Evolutionary conservation across 2,113 vertebrate species (phyloP).

Genomic region (Capra hircus): DNA sequence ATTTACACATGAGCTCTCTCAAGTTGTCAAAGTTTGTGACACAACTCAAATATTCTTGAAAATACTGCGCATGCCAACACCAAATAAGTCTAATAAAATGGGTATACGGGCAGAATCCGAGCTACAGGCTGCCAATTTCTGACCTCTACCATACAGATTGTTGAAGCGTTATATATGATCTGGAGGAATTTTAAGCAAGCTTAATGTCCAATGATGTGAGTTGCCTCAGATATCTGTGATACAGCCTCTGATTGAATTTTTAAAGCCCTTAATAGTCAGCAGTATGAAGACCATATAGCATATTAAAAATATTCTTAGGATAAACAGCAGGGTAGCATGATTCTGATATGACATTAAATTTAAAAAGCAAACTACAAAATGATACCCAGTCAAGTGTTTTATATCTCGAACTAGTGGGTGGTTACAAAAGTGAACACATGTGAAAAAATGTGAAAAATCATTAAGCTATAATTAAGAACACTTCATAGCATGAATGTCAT

Average conservation of each 20-base stretch:
- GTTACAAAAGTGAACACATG: conserved; percentile 21
- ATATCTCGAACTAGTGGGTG: neutral
- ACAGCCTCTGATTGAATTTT: neutral
- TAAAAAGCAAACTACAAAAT: conserved; percentile 29
- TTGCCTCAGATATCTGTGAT: neutral
- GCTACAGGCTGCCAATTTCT: neutral
- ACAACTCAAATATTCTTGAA: neutral
- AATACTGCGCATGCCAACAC: neutral
- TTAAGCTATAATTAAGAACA: neutral
- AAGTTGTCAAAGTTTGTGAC: neutral
- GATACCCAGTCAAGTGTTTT: neutral
- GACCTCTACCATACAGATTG: neutral
- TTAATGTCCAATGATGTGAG: neutral
- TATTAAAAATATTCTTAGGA: conserved; percentile 13
- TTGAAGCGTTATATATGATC: conserved; percentile 11
- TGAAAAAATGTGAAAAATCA: neutral
- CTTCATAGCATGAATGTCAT: neutral
- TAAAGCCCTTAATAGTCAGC: conserved; percentile 10
- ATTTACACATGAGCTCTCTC: neutral
- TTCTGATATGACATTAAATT: neutral
- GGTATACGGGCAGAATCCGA: neutral
- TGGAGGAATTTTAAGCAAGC: conserved; percentile 24
- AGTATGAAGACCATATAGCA: neutral
- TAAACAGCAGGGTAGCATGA: neutral
- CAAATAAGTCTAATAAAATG: neutral